phyloP scores from a whole-genome alignment of 2,797 vertebrate species.

The Chromobotia macracanthus region DNA sequence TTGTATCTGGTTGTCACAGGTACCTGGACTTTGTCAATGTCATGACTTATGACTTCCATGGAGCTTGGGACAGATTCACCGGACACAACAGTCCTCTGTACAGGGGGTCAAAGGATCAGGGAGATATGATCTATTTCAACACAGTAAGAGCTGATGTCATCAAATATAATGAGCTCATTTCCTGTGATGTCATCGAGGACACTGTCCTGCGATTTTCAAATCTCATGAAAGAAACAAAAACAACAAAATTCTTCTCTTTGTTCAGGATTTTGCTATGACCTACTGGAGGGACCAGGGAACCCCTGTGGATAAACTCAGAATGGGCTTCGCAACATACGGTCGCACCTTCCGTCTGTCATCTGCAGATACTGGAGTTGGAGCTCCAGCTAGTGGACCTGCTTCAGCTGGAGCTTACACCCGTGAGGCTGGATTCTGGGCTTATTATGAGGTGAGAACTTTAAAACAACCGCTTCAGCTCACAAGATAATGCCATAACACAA shows the following conservation, averaged over 20 bases:
- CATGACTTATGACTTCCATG: conserved; percentile 76
- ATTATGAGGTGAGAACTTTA: conserved; percentile 78
- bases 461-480: too few species aligned
- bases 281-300: conserved; percentile 68
- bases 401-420: conserved; percentile 79
- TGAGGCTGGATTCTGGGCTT: conserved; percentile 84
- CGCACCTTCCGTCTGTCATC: conserved; percentile 55
- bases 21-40: conserved; percentile 78
- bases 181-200: neutral
- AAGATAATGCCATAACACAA: too few species aligned
- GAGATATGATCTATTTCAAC: conserved; percentile 67
- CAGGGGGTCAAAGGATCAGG: conserved; percentile 60
- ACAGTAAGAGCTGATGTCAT: conserved; percentile 61
- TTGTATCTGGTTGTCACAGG: conserved; percentile 55
- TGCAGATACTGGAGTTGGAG: conserved; percentile 58
- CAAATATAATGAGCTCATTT: neutral
- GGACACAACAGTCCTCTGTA: conserved; percentile 78
- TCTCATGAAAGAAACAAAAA: too few species aligned
- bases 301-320: conserved; percentile 63
- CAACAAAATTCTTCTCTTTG: neutral
- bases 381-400: conserved; percentile 72
- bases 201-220: neutral
- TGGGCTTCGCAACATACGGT: conserved; percentile 69
- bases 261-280: conserved; percentile 72
- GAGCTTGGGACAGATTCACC: conserved; percentile 69